phyloP scores from a whole-genome alignment of 2,888 invertebrate species.

The Lomographa bimaculata region DNA sequence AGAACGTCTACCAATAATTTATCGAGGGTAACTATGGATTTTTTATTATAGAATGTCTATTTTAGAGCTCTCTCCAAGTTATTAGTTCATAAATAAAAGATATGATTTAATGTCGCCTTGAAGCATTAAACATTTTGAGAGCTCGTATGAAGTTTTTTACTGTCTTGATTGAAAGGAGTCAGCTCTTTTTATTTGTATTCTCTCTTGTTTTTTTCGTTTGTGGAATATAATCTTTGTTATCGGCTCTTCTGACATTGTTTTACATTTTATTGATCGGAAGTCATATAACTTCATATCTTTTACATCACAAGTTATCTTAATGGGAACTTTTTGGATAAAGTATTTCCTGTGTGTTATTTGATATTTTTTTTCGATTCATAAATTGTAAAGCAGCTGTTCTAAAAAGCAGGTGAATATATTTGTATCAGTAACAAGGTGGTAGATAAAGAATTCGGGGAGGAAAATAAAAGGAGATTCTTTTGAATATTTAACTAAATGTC shows the following conservation, averaged over 20 bases:
- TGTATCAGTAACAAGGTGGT: conserved; percentile 33
- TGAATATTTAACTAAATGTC: conserved; percentile 7
- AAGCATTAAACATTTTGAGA: conserved; percentile 42
- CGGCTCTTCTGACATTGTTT: conserved; percentile 20
- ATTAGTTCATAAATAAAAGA: conserved; percentile 65
- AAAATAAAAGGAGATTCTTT: conserved; percentile 20
- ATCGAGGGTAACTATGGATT: conserved; percentile 67
- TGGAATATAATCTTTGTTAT: conserved; percentile 8
- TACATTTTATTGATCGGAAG: conserved; percentile 24
- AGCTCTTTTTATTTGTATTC: conserved; percentile 14
- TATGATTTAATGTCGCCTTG: conserved; percentile 62
- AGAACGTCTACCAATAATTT: conserved; percentile 78
- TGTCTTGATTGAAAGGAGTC: conserved; percentile 17
- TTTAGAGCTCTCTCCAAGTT: conserved; percentile 63
- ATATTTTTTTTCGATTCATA: conserved; percentile 32
- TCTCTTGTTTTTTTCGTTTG: conserved; percentile 14
- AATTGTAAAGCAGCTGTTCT: conserved; percentile 40
- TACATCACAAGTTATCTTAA: conserved; percentile 35
- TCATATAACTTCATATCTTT: conserved; percentile 12
- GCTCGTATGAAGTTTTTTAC: conserved; percentile 26
- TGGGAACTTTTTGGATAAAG: conserved; percentile 35
- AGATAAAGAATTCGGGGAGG: conserved; percentile 29
- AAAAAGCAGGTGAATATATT: conserved; percentile 45
- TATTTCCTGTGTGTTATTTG: conserved; percentile 34
- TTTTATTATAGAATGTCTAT: conserved; percentile 72